Evolutionary conservation across 2,113 vertebrate species (phyloP).

Genomic region (Bolborhynchus lineola): DNA sequence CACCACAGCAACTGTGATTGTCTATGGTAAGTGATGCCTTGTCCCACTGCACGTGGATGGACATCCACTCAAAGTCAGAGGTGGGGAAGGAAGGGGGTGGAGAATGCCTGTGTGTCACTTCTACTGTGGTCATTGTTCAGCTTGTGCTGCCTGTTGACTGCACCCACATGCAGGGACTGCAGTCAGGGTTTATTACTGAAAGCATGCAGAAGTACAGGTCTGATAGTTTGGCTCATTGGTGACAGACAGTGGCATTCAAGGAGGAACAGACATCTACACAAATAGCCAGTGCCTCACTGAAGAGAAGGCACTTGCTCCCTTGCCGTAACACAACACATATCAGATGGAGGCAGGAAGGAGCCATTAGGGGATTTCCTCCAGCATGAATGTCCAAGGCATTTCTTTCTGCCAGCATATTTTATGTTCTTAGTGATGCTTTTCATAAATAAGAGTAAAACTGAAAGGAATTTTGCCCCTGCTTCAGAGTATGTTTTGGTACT

Average conservation of each 20-base stretch:
- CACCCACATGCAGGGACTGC: neutral
- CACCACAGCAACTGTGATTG: slow-evolving; percentile 90
- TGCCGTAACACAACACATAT: fast-evolving
- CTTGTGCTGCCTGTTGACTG: neutral
- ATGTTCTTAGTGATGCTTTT: neutral
- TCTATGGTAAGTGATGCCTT: slow-evolving; percentile 82
- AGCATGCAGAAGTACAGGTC: neutral
- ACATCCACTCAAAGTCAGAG: fast-evolving
- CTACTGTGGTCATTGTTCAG: fast-evolving
- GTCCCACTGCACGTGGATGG: fast-evolving
- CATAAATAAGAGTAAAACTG: neutral
- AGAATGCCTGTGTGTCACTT: fast-evolving
- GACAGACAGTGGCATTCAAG: neutral
- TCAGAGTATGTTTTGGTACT: neutral
- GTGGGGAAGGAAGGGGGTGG: neutral
- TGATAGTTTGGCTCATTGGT: neutral
- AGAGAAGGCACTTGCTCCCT: neutral
- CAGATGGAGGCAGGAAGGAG: neutral
- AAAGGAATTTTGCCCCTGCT: neutral
- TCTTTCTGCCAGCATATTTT: neutral
- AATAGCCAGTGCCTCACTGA: neutral
- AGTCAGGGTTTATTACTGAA: neutral
- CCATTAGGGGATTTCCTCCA: neutral
- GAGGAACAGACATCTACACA: neutral
- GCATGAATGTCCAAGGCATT: neutral